phyloP scores from a whole-genome alignment of 2,797 vertebrate species.

The Eulemur albifrons region DNA sequence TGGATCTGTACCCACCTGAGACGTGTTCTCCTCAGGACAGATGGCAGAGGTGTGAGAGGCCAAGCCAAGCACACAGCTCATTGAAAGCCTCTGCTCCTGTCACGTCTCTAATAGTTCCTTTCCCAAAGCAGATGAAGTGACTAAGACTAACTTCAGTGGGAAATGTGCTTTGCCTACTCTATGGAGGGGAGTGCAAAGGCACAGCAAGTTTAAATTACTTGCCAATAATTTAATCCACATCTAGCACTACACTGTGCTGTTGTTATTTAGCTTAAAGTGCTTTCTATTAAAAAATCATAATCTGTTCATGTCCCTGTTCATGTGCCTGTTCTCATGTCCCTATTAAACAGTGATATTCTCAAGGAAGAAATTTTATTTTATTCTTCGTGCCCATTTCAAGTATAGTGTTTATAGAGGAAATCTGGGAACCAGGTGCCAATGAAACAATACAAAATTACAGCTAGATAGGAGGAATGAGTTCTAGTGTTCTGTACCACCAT shows the following conservation, averaged over 20 bases:
- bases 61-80: not conserved
- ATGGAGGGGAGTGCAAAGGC: not conserved
- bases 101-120: not conserved
- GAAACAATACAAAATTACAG: not conserved
- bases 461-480: not conserved
- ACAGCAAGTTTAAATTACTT: not conserved
- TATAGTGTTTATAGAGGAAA: not conserved
- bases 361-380: not conserved
- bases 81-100: not conserved
- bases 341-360: not conserved
- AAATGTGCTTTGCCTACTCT: not conserved
- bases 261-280: not conserved
- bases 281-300: not conserved
- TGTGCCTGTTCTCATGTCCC: not conserved
- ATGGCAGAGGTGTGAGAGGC: not conserved
- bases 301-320: not conserved
- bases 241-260: not conserved
- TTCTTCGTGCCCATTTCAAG: not conserved
- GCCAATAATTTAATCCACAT: not conserved
- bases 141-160: not conserved
- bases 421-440: not conserved
- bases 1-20: not conserved
- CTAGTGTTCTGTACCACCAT: not conserved
- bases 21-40: not conserved
- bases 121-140: not conserved